Evolutionary conservation across 2,888 invertebrate genomes (phyloP).

Genomic region (Pristionchus fissidentatus): DNA sequence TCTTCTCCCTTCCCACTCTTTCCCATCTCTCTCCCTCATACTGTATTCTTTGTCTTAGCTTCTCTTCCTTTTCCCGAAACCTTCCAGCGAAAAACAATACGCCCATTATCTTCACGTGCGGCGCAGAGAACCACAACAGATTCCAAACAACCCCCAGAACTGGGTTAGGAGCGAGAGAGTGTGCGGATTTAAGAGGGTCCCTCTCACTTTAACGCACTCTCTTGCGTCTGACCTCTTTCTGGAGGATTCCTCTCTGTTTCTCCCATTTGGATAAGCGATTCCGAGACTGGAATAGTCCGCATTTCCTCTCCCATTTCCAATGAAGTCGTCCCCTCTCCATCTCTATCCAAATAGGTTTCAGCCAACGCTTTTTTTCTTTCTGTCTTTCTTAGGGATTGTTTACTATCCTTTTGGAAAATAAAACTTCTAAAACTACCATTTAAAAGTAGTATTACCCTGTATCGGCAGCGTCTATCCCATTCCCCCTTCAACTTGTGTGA

Average conservation of each 20-base stretch:
- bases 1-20: neutral
- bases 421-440: too few species aligned
- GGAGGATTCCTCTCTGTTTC: neutral
- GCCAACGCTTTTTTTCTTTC: too few species aligned
- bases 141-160: neutral
- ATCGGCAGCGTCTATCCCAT: too few species aligned
- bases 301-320: conserved; percentile 19
- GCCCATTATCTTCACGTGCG: too few species aligned
- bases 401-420: too few species aligned
- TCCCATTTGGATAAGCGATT: neutral
- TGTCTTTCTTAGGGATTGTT: too few species aligned
- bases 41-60: too few species aligned
- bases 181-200: too few species aligned
- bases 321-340: conserved; percentile 6
- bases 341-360: neutral
- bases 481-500: conserved; percentile 1
- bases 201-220: conserved; percentile 6
- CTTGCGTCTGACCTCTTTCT: conserved; percentile 17
- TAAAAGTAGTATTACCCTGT: too few species aligned
- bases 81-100: too few species aligned
- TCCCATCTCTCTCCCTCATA: neutral
- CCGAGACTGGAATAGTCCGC: neutral
- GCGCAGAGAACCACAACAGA: neutral
- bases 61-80: too few species aligned
- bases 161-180: too few species aligned